Evolutionary conservation across 2,797 vertebrate species (phyloP), one percentile per base, ranked within the genome.

Genomic region (Helostoma temminkii): DNA sequence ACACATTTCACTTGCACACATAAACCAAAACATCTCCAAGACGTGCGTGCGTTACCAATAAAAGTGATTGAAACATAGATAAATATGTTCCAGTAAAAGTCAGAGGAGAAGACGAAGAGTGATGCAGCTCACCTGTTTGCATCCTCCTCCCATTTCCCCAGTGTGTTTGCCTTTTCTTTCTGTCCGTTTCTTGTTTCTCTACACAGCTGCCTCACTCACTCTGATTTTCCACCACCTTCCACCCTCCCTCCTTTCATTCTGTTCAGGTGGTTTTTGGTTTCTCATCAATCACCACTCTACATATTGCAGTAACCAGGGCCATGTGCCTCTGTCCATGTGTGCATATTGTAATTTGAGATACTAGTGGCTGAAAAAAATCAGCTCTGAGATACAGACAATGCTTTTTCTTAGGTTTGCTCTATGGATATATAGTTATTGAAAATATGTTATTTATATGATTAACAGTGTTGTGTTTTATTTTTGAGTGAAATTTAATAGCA

Each of bases 231-330:
- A 19, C 49, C 62, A 15, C 26, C 53, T 24, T 21, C 41, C 1
- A 15, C 28, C 58, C 62, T 53, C 41, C 68, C 42, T 19, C 66
- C 8, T 65, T 67, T 71, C 41, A 50, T 78, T 72, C 61, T 65
- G 50, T 73, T 89, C 76, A 75, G 80, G 66, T 74, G 88, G 85
- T 90, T 90, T 92, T 86, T 82, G 77, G 84, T 90, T 93, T 90
- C 87, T 80, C 80, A 86, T 91, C 90, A 89, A 80, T 93, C 89
- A 89, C 76, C 74, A 32, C 78, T 80, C 72, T 70, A 84, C 73
- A 84, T 87, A 88, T 83, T 85, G 86, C 84, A 75, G 76, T 90
- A 91, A 93, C 84, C 80, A 88, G 82, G 74, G 54, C 86, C 90
- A 91, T 91, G 83, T 91, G 89, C 86, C 46, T 14, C 11, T 36